Evolutionary conservation across 2,113 vertebrate genomes (phyloP), one percentile per base, ranked within the genome.

Genomic region (Macaca nemestrina): DNA sequence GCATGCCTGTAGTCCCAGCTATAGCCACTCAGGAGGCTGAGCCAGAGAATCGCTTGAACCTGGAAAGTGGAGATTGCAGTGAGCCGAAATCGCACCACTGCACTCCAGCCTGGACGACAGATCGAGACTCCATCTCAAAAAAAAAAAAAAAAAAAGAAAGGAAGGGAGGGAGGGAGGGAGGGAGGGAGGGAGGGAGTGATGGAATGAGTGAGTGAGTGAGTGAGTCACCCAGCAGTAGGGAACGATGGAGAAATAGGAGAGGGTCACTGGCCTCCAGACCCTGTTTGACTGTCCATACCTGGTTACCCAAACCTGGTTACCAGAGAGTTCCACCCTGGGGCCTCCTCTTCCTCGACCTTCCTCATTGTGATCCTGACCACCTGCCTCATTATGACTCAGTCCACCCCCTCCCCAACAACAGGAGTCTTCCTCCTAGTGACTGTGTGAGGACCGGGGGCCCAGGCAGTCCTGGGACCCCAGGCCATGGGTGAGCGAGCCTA

Each of bases 381-480:
- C 93, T 59, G 30, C 23, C 61, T 55, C 87, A 95, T 98, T 98
- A 64, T 98, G 97, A 97, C 84, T 13, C 76, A 93, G 35, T 57
- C n/a, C 55, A 79, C 43, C 94, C 87, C 85, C 96, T 96, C 96
- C 82, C 93, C 79, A 79, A 61, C 35, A 38, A 95, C 48, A 87
- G 90, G 64, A 93, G 82, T 59, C 76, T 90, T 88, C 73, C 52
- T 93, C 88, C 50, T 79, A 93, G 94, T 59, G 84, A 89, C 52
- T 91, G 83, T 96, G 61, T 92, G 82, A 95, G 89, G 55, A 88
- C 12, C 78, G 82, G 97, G 89, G 94, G 52, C 95, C 96, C 96
- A 95, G 96, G 95, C 78, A 94, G 87, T 82, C 97, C 97, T 97
- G 97, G 97, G 96, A 90, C 84, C 97, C 93, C 81, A 48, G 35